Conservation (phyloP, 2,888 invertebrate genomes). For the Quadroppia sp. region DNA sequence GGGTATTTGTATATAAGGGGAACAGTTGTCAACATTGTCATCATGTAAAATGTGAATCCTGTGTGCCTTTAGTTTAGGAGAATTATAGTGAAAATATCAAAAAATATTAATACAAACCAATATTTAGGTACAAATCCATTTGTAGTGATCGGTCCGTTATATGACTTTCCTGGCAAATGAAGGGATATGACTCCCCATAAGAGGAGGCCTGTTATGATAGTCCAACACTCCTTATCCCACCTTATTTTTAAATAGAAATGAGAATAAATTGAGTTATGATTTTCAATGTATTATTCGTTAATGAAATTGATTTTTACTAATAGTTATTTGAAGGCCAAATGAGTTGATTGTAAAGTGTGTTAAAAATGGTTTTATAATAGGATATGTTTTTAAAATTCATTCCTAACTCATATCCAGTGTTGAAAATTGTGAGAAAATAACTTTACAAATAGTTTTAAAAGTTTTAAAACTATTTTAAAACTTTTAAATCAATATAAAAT, state of each 20-base stretch:
- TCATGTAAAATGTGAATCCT: conserved; percentile 53
- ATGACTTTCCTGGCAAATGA: conserved; percentile 53
- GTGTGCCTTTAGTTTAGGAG: conserved; percentile 52
- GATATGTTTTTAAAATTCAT: no score
- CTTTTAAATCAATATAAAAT: no score
- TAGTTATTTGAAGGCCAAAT: no score
- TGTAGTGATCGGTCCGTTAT: conserved; percentile 56
- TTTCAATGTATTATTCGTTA: no score
- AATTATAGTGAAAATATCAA: no score
- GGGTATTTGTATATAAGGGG: background rate
- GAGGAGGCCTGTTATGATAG: conserved; percentile 49
- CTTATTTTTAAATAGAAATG: conserved; percentile 1
- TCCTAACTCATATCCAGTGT: no score
- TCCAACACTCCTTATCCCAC: conserved; percentile 43
- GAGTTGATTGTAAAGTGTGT: no score
- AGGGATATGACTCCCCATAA: conserved; percentile 55
- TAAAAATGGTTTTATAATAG: no score
- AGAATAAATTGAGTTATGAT: background rate
- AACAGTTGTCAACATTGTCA: conserved; percentile 9
- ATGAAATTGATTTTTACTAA: no score
- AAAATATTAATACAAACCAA: conserved; percentile 46
- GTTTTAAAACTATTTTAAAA: no score
- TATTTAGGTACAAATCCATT: conserved; percentile 56
- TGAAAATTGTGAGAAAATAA: no score
- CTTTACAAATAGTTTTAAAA: no score